Conservation (phyloP, 2,797 vertebrate species). For the Euthynnus affinis region DNA sequence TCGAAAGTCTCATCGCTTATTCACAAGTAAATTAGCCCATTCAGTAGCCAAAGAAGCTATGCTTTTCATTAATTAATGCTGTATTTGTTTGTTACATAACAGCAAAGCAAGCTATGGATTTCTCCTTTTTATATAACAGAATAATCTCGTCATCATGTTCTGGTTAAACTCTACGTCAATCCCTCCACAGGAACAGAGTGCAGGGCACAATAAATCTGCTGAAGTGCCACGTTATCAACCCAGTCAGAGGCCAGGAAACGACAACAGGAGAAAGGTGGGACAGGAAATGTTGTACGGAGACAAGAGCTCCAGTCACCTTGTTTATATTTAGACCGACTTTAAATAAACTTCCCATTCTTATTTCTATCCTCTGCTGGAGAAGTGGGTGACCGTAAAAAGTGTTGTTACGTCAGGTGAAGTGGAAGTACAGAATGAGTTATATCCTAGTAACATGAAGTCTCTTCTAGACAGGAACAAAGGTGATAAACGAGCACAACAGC, state of each 20-base stretch:
- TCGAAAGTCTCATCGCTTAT: conserved; percentile 73
- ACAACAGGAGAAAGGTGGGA: conserved; percentile 72
- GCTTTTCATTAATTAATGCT: conserved; percentile 10
- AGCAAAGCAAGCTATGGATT: conserved; percentile 9
- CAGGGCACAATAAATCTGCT: conserved; percentile 65
- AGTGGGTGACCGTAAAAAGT: conserved; percentile 39
- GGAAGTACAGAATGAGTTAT: conserved; percentile 14
- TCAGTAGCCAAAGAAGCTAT: conserved; percentile 17
- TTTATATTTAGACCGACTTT: conserved; percentile 77
- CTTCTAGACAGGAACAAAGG: not conserved
- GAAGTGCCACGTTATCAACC: conserved; percentile 53
- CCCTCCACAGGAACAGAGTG: conserved; percentile 49
- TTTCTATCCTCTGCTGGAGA: conserved; percentile 47
- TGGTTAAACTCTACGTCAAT: conserved; percentile 12
- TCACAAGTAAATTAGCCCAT: conserved; percentile 56
- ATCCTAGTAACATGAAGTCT: not conserved
- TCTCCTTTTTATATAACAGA: conserved; percentile 36
- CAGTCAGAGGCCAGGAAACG: conserved; percentile 69
- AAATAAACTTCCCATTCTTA: conserved; percentile 74
- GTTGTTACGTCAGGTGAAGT: conserved; percentile 37
- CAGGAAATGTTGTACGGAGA: conserved; percentile 75
- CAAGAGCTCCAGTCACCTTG: conserved; percentile 45
- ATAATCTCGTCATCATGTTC: conserved; percentile 23
- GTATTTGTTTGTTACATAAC: conserved; percentile 47
- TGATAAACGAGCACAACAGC: not conserved